Evolutionary conservation across 2,888 invertebrate genomes (phyloP), one percentile per base, ranked within the genome.

Genomic region (Lepidonotus clava): DNA sequence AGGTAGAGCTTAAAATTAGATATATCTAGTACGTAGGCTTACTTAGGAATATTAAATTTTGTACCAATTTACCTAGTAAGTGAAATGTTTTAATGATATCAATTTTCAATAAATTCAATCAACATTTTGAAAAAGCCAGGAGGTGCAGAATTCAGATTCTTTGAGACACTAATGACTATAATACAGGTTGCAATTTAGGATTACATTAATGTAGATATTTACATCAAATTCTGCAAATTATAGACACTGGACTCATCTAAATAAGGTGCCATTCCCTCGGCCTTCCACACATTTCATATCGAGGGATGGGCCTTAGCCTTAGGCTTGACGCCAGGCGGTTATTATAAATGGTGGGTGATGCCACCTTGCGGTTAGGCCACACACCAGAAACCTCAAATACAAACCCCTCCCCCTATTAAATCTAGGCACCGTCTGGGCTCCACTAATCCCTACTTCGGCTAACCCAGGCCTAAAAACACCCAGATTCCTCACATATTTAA

Each of bases 391-490:
- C 34, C n/a, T 71, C 21, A 71, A 71, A 71, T 71, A 71, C 71
- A 38, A 71, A 71, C 34, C 71, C 71, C 71, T 71, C 71, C 71
- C 71, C 21, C 36, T n/a, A 38, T 71, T 34, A 34, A 34, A 71
- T 34, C 71, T 24, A 71, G 71, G 34, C 71, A 24, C 71, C 71
- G 71, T 71, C 71, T 71, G 71, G 71, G 28, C 61, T 61, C 28
- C 38, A 71, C 38, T 71, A 71, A 71, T 71, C 71, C 71, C 71
- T 32, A 34, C 36, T 34, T 8, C 34, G 32, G 32, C 67, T 34
- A 8, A 8, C 32, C 67, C 8, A 28, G 28, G 32, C 28, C 2
- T 14, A 14, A 14, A n/a, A 71, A 38, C n/a, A n/a, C n/a, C n/a
- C n/a, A n/a, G n/a, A n/a, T n/a, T n/a, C n/a, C n/a, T n/a, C n/a